phyloP scores from a whole-genome alignment of 2,113 vertebrate species.

The Dipodomys stephensi region DNA sequence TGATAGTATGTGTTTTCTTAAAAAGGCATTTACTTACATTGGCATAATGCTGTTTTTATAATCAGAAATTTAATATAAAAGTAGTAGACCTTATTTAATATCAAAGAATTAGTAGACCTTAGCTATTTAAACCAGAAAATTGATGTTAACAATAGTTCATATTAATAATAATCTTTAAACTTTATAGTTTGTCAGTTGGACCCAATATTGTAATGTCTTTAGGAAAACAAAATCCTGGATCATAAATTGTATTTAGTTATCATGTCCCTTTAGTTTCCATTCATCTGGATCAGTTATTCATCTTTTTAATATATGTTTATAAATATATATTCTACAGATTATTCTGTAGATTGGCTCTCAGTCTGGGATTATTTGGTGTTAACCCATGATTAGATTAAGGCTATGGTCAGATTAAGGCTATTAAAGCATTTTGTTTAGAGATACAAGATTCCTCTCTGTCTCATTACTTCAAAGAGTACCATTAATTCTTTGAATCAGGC shows the following conservation, averaged over 20 bases:
- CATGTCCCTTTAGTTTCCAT: neutral
- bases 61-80: constrained; percentile 3
- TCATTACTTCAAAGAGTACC: neutral
- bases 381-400: neutral
- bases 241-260: neutral
- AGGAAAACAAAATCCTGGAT: constrained; percentile 24
- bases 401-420: neutral
- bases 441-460: neutral
- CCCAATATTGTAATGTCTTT: neutral
- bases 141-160: neutral
- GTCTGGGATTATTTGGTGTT: neutral
- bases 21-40: neutral
- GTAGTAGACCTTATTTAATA: neutral
- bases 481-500: neutral
- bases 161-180: neutral
- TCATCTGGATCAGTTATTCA: neutral
- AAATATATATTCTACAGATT: neutral
- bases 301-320: neutral
- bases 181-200: neutral
- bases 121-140: constrained; percentile 31
- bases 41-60: neutral
- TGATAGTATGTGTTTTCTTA: neutral
- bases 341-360: neutral
- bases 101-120: neutral
- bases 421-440: neutral